Evolutionary conservation across 2,888 invertebrate species (phyloP).

Genomic region (Nudaria mundana): DNA sequence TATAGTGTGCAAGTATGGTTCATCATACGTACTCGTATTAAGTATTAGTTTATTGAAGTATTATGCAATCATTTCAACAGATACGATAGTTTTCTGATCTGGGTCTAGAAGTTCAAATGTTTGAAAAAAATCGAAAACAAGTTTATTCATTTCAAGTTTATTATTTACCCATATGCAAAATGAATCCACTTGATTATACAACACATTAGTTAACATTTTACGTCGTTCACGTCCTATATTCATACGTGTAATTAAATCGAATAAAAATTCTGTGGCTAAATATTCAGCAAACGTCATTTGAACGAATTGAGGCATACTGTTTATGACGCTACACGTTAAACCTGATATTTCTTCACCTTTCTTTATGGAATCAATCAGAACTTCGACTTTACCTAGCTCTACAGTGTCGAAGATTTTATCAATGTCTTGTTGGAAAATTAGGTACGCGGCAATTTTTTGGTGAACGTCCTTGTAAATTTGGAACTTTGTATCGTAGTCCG

Average conservation of each 20-base stretch:
- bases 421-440: not conserved
- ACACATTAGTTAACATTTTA: not conserved
- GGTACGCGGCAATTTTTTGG: constrained; percentile 14
- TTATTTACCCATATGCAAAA: not conserved
- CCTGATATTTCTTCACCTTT: constrained; percentile 1
- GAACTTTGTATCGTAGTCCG: constrained; percentile 11
- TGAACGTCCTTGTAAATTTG: constrained; percentile 9
- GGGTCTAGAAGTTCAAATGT: too few relatives aligned
- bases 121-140: not conserved
- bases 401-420: constrained; percentile 7
- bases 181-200: not conserved
- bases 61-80: too few relatives aligned
- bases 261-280: constrained; percentile 2
- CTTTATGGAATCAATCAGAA: not conserved
- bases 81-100: too few relatives aligned
- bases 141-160: not conserved
- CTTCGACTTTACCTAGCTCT: not conserved
- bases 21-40: too few relatives aligned
- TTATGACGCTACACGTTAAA: not conserved
- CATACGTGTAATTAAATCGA: not conserved
- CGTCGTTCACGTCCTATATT: not conserved
- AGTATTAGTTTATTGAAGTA: too few relatives aligned
- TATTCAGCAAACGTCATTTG: constrained; percentile 3
- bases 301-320: not conserved
- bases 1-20: too few relatives aligned